Evolutionary conservation across 2,797 vertebrate genomes (phyloP).

Genomic region (Arrhamphus sclerolepis): DNA sequence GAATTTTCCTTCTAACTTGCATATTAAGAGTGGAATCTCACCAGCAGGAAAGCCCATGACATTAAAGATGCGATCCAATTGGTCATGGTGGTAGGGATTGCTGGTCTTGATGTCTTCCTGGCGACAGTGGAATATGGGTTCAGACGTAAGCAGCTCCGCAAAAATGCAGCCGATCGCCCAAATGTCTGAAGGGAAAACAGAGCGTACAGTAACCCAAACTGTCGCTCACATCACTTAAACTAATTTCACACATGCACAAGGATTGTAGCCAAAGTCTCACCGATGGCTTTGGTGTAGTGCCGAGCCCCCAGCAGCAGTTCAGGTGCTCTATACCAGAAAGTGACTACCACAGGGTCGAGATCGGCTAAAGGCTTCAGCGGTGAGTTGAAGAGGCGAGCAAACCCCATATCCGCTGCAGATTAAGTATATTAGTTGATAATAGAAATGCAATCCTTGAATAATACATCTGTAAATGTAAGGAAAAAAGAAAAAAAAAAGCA

Average conservation of each 20-base stretch:
- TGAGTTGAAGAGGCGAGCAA: constrained; percentile 99
- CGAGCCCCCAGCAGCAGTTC: constrained; percentile 97
- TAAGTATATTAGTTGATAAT: background rate
- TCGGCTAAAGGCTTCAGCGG: constrained; percentile 99
- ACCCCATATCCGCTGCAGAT: constrained; percentile 96
- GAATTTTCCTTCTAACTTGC: background rate
- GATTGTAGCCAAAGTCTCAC: constrained; percentile 77
- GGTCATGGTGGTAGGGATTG: constrained; percentile 99
- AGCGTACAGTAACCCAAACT: background rate
- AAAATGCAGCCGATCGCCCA: constrained; percentile 99
- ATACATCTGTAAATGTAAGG: background rate
- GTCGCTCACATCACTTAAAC: background rate
- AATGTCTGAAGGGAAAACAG: constrained; percentile 85
- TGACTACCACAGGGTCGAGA: constrained; percentile 99
- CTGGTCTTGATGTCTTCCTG: constrained; percentile 99
- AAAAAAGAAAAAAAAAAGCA: background rate
- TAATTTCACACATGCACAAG: background rate
- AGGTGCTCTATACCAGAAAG: constrained; percentile 99
- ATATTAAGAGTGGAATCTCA: constrained; percentile 58
- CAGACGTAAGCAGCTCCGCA: constrained; percentile 98
- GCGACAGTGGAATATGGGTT: constrained; percentile 99
- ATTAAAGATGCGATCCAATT: constrained; percentile 99
- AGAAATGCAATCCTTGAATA: background rate
- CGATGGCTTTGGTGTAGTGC: constrained; percentile 99
- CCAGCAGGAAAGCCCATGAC: constrained; percentile 99